phyloP scores from a whole-genome alignment of 1,140 invertebrate genomes.

The Tetramorium simillimum region DNA sequence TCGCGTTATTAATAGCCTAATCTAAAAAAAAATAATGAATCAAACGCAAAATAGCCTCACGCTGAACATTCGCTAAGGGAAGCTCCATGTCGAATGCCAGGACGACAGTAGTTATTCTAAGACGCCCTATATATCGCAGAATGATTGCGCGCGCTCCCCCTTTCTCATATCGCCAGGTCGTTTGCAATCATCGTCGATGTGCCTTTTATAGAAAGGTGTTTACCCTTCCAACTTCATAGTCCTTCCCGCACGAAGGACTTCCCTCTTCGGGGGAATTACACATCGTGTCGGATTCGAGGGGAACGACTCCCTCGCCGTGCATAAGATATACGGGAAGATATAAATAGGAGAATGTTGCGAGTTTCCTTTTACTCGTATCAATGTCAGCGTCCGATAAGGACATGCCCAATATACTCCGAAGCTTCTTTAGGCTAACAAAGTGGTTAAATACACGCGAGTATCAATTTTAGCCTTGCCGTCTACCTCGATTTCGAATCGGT shows the following conservation, averaged over 20 bases:
- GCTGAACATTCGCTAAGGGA: not conserved
- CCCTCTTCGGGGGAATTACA: constrained; percentile 12
- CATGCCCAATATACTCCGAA: not conserved
- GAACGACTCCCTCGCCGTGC: constrained; percentile 10
- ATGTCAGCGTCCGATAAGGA: constrained; percentile 6
- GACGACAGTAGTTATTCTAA: not conserved
- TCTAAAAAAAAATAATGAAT: constrained; percentile 5
- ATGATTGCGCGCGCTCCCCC: constrained; percentile 20
- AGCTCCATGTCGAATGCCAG: not conserved
- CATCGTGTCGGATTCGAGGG: constrained; percentile 36
- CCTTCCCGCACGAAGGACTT: constrained; percentile 12
- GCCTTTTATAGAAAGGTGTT: constrained; percentile 42
- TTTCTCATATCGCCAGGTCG: constrained; percentile 34
- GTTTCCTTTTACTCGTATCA: not conserved
- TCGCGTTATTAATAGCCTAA: not conserved
- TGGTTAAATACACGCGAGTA: not conserved
- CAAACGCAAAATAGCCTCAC: not conserved
- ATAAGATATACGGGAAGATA: constrained; percentile 1
- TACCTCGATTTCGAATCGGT: not conserved
- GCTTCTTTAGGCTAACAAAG: not conserved
- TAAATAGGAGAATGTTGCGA: constrained; percentile 22
- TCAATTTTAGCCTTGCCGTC: not conserved
- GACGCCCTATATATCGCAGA: not conserved
- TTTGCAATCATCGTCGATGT: constrained; percentile 33
- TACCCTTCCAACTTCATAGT: constrained; percentile 36